phyloP scores from a whole-genome alignment of 2,888 invertebrate genomes.

The Drosophila nigritarsus region DNA sequence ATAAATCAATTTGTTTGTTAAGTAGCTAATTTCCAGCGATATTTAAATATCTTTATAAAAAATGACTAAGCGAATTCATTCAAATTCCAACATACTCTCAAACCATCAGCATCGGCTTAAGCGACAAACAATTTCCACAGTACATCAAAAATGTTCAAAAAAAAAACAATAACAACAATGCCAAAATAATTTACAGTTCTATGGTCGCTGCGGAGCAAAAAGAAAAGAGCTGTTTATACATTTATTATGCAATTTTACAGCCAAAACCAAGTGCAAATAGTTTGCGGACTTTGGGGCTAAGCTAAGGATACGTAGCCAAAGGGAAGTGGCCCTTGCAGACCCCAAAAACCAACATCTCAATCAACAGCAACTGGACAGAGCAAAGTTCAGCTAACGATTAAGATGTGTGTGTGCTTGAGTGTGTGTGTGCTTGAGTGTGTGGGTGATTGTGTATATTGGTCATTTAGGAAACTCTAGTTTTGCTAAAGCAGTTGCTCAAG shows the following conservation, averaged over 20 bases:
- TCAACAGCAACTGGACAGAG: constrained; percentile 56
- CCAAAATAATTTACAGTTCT: constrained; percentile 61
- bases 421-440: constrained; percentile 17
- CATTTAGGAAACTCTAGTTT: constrained; percentile 54
- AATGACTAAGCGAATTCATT: neutral
- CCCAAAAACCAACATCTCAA: constrained; percentile 68
- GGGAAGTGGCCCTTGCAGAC: constrained; percentile 16
- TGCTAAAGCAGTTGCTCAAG: constrained; percentile 7
- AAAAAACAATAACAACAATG: constrained; percentile 34
- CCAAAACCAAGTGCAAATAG: constrained; percentile 76
- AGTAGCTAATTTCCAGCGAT: neutral
- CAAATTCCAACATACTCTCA: neutral
- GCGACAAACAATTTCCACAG: neutral
- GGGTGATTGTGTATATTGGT: constrained; percentile 42
- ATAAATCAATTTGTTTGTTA: neutral
- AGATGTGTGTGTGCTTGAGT: constrained; percentile 17
- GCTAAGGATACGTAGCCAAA: constrained; percentile 8
- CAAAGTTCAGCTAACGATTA: constrained; percentile 67
- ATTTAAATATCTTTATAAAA: neutral
- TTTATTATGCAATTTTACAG: constrained; percentile 74
- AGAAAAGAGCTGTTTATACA: constrained; percentile 46
- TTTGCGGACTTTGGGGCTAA: constrained; percentile 55
- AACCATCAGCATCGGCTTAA: neutral
- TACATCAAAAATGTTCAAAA: constrained; percentile 11
- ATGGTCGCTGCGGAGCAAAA: constrained; percentile 18